phyloP scores from a whole-genome alignment of 2,888 invertebrate species.

The Myopa tessellatipennis region DNA sequence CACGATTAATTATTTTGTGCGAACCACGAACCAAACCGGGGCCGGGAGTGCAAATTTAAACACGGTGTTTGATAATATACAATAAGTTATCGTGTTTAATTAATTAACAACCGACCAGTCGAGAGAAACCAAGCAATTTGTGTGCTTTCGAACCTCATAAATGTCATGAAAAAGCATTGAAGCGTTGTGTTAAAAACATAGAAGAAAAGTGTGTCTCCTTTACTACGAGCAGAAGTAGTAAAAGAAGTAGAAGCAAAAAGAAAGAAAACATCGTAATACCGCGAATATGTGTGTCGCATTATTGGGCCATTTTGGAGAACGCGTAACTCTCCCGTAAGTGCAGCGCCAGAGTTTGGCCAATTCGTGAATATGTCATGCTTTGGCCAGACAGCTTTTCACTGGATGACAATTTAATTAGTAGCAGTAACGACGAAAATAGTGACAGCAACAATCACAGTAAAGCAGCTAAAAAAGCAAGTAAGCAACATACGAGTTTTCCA shows the following conservation, averaged over 20 bases:
- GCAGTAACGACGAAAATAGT: slow-evolving; percentile 61
- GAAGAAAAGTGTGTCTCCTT: not conserved
- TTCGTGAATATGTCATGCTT: slow-evolving; percentile 63
- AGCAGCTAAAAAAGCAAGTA: slow-evolving; percentile 62
- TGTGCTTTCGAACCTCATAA: not conserved
- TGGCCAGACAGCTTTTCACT: slow-evolving; percentile 65
- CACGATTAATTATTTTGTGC: slow-evolving; percentile 11
- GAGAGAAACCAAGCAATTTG: not conserved
- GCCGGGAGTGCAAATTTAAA: not conserved
- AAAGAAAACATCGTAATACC: no score
- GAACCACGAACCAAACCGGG: not conserved
- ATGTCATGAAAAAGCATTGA: not conserved
- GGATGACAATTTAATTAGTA: slow-evolving; percentile 66
- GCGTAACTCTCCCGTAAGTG: not conserved
- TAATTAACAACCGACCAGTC: not conserved
- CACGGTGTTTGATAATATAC: not conserved
- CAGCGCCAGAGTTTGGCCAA: slow-evolving; percentile 35
- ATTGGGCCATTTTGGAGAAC: no score
- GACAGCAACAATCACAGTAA: slow-evolving; percentile 56
- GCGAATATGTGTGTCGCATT: no score
- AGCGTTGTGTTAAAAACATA: not conserved
- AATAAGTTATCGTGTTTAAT: no score
- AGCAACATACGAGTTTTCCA: slow-evolving; percentile 50
- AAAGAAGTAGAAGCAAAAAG: not conserved
- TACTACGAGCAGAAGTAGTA: not conserved